phyloP scores from a whole-genome alignment of 2,113 vertebrate genomes.

The Callospermophilus lateralis region DNA sequence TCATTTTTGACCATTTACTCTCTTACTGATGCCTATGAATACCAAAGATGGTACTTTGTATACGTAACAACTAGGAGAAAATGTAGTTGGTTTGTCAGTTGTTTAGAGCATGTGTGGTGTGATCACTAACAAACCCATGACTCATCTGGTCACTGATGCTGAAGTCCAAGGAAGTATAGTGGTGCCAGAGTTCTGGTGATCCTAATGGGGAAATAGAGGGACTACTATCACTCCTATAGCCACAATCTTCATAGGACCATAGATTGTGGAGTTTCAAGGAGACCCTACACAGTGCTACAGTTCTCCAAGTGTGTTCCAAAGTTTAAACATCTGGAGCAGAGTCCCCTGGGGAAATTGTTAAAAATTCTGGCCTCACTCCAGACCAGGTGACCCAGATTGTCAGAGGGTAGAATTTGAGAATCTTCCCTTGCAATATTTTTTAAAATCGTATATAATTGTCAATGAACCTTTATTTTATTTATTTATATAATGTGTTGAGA shows the following conservation, averaged over 20 bases:
- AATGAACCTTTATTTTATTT: too few relatives aligned
- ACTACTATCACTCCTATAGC: rapidly evolving
- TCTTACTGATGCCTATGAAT: background rate
- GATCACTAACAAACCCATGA: background rate
- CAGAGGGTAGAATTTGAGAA: background rate
- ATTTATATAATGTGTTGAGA: too few relatives aligned
- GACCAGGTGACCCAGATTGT: background rate
- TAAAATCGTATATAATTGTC: too few relatives aligned
- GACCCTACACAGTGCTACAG: background rate
- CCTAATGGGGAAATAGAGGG: background rate
- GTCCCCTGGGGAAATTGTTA: background rate
- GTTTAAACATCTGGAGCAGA: background rate
- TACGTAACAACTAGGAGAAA: background rate
- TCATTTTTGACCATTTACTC: conserved; percentile 44
- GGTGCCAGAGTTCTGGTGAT: background rate
- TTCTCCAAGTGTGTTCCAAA: background rate
- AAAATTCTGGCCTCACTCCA: background rate
- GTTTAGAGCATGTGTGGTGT: background rate
- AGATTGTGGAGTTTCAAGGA: background rate
- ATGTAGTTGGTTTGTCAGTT: background rate
- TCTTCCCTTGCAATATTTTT: background rate
- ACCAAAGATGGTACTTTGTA: background rate
- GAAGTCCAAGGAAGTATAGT: background rate
- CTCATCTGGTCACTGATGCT: background rate
- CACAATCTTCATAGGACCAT: background rate